These are phyloP conservation scores for Cylloceria caligata DNA, from an alignment of 2,888 invertebrate species.

Conservation along the genomic window DNA sequence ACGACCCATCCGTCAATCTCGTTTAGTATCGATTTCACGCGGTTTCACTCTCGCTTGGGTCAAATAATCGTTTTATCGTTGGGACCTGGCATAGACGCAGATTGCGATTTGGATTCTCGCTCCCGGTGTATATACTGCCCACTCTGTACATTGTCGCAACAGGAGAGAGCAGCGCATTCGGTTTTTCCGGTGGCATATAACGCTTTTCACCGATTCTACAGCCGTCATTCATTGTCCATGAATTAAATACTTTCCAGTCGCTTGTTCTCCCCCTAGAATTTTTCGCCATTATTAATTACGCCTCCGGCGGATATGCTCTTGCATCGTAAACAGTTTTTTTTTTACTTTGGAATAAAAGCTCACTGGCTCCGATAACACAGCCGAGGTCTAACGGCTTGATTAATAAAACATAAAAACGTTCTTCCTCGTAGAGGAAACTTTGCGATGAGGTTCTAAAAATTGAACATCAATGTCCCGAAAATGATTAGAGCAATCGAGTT, in stretches of 20 bases:
- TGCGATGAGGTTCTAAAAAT: too few relatives aligned
- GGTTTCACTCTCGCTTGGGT: conserved; percentile 67
- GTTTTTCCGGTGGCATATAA: not conserved
- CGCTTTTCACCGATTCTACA: conserved; percentile 4
- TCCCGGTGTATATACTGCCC: not conserved
- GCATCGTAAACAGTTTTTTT: conserved; percentile 44
- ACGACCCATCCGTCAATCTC: conserved; percentile 63
- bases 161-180: not conserved
- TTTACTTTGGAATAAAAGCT: conserved; percentile 35
- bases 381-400: not conserved
- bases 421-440: not conserved
- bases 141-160: not conserved
- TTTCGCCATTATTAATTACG: conserved; percentile 47
- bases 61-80: conserved; percentile 69
- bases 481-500: too few relatives aligned
- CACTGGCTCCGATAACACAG: conserved; percentile 20
- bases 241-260: conserved; percentile 5
- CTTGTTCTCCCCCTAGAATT: conserved; percentile 11
- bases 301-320: conserved; percentile 3
- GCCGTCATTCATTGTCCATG: conserved; percentile 6
- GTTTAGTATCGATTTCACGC: conserved; percentile 68
- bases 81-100: conserved; percentile 55
- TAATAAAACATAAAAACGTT: not conserved
- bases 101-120: conserved; percentile 56
- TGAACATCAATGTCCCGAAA: too few relatives aligned